Base-by-base conservation (phyloP, 1,140 invertebrate species). In the Leptopilina clavipes region DNA sequence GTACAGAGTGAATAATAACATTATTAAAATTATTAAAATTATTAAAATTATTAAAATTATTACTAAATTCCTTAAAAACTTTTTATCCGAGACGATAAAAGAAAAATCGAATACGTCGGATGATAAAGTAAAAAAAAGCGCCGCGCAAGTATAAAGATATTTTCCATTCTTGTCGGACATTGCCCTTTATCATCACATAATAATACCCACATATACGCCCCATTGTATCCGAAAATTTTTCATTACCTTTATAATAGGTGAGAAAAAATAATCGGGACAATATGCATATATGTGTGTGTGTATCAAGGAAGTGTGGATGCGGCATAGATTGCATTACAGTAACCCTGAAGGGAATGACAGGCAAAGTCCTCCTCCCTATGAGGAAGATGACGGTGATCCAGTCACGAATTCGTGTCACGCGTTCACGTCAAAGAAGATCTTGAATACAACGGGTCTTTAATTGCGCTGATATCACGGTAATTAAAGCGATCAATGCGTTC, bases 401-500 rank as follows among this genome's bases (percentile, higher is more conserved):
- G 81, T 87, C 83, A 85, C 78, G 84, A 76, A 76, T 81, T 81
- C 80, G 79, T 80, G 80, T 78, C 80, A 82, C 84, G 80, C 78
- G 81, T 82, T 79, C 75, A 76, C 73, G 52, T 11, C 72, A 83
- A 83, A 83, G 81, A 83, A 86, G 82, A 84, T 77, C 73, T 81
- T 78, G 79, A 77, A 82, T 84, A 89, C 86, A 89, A 89, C 86
- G 83, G 86, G 73, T 81, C 85, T 89, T 89, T 89, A 89, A 89
- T 89, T 89, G 88, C 86, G 82, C 83, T 84, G 86, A 89, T 89
- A 89, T 89, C 88, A 88, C 86, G 88, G 86, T 88, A 86, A 89
- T 89, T 88, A 88, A 86, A 83, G 78, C 83, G 86, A 86, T 89
- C 86, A 88, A 89, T 88, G 84, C 82, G 76, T 79, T 71, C 81